Conservation (phyloP, 2,888 invertebrate species). For the Chymomyza fuscimana region DNA sequence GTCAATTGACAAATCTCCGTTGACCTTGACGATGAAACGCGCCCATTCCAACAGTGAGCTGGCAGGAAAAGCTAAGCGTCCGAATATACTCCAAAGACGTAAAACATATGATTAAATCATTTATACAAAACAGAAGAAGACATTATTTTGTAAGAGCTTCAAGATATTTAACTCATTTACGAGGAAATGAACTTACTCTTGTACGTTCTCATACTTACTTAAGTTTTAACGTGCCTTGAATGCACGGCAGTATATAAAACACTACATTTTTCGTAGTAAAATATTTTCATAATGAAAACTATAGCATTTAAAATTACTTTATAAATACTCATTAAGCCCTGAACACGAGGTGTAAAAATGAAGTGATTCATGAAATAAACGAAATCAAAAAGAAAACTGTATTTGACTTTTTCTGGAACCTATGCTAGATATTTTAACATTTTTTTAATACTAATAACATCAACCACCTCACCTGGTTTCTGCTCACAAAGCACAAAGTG, state of each 20-base stretch:
- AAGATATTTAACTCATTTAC: too few species aligned
- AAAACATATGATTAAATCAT: constrained; percentile 32
- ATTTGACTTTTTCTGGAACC: too few species aligned
- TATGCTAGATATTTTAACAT: too few species aligned
- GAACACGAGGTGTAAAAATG: too few species aligned
- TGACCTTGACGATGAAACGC: constrained; percentile 35
- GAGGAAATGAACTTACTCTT: too few species aligned
- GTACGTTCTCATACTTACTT: not conserved
- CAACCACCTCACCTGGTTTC: too few species aligned
- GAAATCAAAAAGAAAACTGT: too few species aligned
- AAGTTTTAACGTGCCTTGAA: not conserved
- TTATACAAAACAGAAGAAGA: not conserved
- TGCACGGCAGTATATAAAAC: not conserved
- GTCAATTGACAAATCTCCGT: not conserved
- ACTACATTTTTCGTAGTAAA: not conserved
- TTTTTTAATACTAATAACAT: too few species aligned
- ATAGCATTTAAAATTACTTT: not conserved
- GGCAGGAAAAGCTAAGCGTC: constrained; percentile 24
- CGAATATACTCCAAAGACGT: constrained; percentile 51
- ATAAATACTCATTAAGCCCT: not conserved
- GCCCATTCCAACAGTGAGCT: constrained; percentile 37
- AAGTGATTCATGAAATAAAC: too few species aligned
- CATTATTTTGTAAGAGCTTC: too few species aligned
- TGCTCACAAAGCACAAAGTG: too few species aligned
- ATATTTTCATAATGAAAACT: not conserved